These are phyloP conservation scores for Aphelinus certus DNA, from an alignment of 1,140 invertebrate genomes.

Conservation along the genomic window DNA sequence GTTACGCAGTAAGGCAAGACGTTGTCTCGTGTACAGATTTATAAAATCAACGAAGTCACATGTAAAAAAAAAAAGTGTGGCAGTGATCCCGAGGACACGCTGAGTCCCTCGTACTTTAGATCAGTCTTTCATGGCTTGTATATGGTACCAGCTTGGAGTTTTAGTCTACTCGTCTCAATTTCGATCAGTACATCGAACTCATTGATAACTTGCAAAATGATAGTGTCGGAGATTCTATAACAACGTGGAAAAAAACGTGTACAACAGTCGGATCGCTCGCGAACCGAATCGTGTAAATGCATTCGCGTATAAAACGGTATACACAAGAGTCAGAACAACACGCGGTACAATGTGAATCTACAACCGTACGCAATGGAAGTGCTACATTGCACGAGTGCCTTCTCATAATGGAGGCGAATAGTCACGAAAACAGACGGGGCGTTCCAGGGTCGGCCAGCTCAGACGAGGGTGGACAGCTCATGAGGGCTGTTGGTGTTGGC, in stretches of 20 bases:
- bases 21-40: conserved; percentile 12
- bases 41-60: conserved; percentile 19
- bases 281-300: no score
- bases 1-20: conserved; percentile 27
- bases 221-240: neutral
- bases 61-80: conserved; percentile 19
- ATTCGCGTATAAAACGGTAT: no score
- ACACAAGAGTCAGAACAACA: no score
- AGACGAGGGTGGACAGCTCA: conserved; percentile 74
- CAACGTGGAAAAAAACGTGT: no score
- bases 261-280: no score
- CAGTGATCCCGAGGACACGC: conserved; percentile 21
- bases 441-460: neutral
- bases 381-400: no score
- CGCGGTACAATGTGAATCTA: no score
- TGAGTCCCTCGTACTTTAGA: conserved; percentile 23
- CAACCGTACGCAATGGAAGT: no score
- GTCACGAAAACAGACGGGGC: no score
- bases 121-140: conserved; percentile 33
- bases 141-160: conserved; percentile 17
- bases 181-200: conserved; percentile 4
- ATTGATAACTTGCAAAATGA: conserved; percentile 1
- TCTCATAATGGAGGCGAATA: no score
- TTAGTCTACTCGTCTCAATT: conserved; percentile 4
- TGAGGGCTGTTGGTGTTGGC: conserved; percentile 72